phyloP scores from a whole-genome alignment of 2,113 vertebrate species.

The Calyptommatus sinebrachiatus region DNA sequence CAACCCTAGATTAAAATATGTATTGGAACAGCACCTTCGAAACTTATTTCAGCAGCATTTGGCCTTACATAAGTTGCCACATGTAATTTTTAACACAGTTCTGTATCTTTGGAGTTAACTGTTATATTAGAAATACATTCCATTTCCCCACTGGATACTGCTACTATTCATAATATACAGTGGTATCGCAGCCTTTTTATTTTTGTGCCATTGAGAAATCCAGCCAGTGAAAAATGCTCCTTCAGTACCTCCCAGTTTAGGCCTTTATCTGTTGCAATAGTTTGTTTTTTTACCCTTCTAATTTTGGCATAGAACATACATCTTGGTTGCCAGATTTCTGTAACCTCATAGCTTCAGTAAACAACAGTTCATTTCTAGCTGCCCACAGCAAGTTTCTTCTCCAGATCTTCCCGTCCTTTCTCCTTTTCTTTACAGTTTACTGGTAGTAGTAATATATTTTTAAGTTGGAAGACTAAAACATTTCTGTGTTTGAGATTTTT shows the following conservation, averaged over 20 bases:
- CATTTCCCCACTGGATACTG: no score
- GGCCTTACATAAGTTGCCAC: no score
- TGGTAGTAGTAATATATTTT: constrained; percentile 12
- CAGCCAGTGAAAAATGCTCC: background rate
- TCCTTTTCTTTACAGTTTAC: background rate
- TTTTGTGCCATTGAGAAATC: constrained; percentile 9
- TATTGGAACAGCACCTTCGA: no score
- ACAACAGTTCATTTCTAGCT: constrained; percentile 9
- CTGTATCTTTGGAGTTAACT: no score
- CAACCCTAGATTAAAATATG: no score
- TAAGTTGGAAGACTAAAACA: background rate
- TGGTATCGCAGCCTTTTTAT: background rate
- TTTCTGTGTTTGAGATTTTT: background rate
- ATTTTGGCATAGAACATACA: background rate
- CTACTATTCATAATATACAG: background rate
- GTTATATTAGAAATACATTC: no score
- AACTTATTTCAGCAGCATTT: no score
- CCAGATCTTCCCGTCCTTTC: constrained; percentile 25
- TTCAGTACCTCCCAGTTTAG: constrained; percentile 10
- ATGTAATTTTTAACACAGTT: no score
- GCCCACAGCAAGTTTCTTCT: background rate
- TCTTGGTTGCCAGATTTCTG: constrained; percentile 3
- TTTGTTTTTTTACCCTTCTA: background rate
- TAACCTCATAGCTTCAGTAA: constrained; percentile 5
- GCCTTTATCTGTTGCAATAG: constrained; percentile 13